These are phyloP conservation scores for Pluvialis apricaria DNA, from an alignment of 2,113 vertebrate genomes.

Conservation along the genomic window DNA sequence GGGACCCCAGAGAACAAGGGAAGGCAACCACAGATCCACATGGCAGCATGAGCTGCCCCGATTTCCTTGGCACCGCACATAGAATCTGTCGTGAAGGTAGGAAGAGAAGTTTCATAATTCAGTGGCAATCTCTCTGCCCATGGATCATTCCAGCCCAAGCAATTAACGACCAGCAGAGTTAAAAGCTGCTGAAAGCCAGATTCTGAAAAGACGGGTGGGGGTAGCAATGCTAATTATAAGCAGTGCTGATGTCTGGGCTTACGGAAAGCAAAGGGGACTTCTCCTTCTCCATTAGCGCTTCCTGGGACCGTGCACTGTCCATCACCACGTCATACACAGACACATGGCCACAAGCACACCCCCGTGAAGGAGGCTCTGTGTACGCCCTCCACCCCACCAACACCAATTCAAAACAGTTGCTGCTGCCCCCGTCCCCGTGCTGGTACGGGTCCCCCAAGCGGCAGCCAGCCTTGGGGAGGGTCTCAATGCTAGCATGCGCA, in stretches of 20 bases:
- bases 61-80: neutral
- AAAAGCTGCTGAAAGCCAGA: neutral
- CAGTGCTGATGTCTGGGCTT: neutral
- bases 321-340: neutral
- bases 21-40: neutral
- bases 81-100: fast-evolving
- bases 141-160: neutral
- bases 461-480: neutral
- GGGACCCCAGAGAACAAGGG: neutral
- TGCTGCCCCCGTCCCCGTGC: neutral
- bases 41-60: neutral
- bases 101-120: neutral
- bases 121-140: neutral
- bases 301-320: neutral
- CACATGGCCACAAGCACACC: neutral
- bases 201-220: neutral
- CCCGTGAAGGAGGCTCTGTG: neutral
- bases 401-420: neutral
- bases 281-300: neutral
- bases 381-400: fast-evolving
- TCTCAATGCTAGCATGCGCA: neutral
- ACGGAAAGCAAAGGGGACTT: neutral
- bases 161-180: neutral
- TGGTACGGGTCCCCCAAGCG: neutral
- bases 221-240: neutral